Evolutionary conservation across 35 echinoderm and acorn worm genomes (phyloP), one percentile per base, ranked within the genome.

Genomic region (Acanthaster planci): DNA sequence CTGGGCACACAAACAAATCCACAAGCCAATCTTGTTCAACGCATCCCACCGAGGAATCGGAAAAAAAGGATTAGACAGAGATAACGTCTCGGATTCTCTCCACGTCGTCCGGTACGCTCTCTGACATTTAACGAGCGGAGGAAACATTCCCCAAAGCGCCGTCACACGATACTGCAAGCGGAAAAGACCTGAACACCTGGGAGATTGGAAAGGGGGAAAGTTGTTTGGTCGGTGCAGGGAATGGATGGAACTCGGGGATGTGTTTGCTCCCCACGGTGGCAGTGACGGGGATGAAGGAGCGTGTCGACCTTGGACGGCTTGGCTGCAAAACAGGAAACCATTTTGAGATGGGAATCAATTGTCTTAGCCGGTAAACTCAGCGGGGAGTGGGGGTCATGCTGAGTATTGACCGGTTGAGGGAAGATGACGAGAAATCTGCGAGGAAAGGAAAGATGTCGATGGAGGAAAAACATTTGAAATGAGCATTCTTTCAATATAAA

Each of bases 301-400:
- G 42, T 72, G 64, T 72, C 64, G 64, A 72, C 64, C 64, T 72
- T 72, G 64, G 64, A 26, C 34, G 64, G 64, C 26, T 30, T 34
- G 29, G 34, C 64, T 72, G 64, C 64, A 72, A 72, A 72, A 72
- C 64, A 72, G 64, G 64, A 72, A 72, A 29, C 64, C 64, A 29
- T 10, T 34, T 47, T 4, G 64, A 34, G 64, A 72, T 31, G 64
- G 15, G 64, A 72, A 72, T 72, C 64, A 72, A 72, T 72, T 26
- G 64, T 26, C 23, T 5, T 72, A 72, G 64, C 34, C 7, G n/a
- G 34, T 72, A 9, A 3, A 47, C 42, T 47, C 42, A 12, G 42
- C 42, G 12, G 42, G 42, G 42, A 12, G 42, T 47, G 42, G 42
- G 42, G 42, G 42, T 47, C 42, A 47, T 47, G 42, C 12, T 47